Conservation (phyloP, 2,797 vertebrate species). For the Malurus splendens region DNA sequence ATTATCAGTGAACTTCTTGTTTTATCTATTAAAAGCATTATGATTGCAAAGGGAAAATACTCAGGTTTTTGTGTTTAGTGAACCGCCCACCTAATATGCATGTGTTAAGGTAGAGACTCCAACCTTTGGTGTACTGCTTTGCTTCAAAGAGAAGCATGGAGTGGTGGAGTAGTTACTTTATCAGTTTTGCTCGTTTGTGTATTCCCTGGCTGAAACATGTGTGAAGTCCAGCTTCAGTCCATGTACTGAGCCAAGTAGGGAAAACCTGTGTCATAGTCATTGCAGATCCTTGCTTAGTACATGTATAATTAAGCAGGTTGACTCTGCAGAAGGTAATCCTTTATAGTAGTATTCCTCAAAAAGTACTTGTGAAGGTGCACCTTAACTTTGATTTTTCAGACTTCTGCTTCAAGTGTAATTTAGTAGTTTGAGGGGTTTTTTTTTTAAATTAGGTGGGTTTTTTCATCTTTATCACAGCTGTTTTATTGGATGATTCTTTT, state of each 20-base stretch:
- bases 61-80: background rate
- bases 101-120: background rate
- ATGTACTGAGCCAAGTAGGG: background rate
- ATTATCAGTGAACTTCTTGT: background rate
- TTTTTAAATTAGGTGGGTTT: background rate
- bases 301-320: background rate
- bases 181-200: background rate
- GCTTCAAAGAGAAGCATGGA: background rate
- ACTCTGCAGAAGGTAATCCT: background rate
- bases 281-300: background rate
- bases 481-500: background rate
- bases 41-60: background rate
- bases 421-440: rapidly evolving
- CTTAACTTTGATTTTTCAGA: background rate
- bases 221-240: background rate
- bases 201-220: background rate
- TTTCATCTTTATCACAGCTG: background rate
- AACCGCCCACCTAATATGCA: rapidly evolving
- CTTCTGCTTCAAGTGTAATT: background rate
- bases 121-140: background rate
- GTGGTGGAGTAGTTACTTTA: background rate
- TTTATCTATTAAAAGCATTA: background rate
- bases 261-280: background rate
- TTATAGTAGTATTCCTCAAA: background rate
- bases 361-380: background rate